phyloP scores from a whole-genome alignment of 1,140 invertebrate genomes.

The Dryas iulia region DNA sequence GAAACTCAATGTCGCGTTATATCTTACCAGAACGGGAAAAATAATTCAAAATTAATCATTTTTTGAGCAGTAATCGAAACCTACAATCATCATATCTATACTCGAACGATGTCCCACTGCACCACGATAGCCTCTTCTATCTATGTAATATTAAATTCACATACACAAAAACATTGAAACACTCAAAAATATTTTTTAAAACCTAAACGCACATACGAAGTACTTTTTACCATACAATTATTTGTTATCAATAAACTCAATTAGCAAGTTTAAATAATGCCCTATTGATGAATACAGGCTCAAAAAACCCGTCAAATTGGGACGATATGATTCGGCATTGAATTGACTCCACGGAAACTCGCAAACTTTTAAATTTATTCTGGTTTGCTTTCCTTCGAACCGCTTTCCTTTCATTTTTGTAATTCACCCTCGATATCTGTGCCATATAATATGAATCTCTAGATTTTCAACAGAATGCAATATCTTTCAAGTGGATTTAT shows the following conservation, averaged over 20 bases:
- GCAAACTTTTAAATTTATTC: slow-evolving; percentile 45
- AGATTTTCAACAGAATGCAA: slow-evolving; percentile 20
- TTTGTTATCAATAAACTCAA: slow-evolving; percentile 19
- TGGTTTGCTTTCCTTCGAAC: slow-evolving; percentile 29
- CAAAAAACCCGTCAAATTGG: slow-evolving; percentile 35
- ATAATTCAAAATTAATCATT: no score
- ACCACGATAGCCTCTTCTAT: no score
- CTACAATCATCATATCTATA: no score
- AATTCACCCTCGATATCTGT: slow-evolving; percentile 27
- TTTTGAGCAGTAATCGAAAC: no score
- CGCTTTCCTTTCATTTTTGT: slow-evolving; percentile 37
- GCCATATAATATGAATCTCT: slow-evolving; percentile 22
- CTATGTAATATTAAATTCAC: no score
- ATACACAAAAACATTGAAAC: neutral
- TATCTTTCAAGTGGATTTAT: slow-evolving; percentile 16
- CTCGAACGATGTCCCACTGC: no score
- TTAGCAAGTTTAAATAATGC: slow-evolving; percentile 30
- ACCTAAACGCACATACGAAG: neutral
- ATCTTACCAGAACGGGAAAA: no score
- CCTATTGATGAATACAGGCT: slow-evolving; percentile 25
- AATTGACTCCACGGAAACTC: slow-evolving; percentile 36
- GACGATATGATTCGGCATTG: slow-evolving; percentile 38
- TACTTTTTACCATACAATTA: slow-evolving; percentile 1
- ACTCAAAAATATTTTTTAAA: neutral
- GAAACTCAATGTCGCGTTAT: no score